Evolutionary conservation across 2,797 vertebrate species (phyloP), one percentile per base, ranked within the genome.

Genomic region (Lagocephalus sceleratus): DNA sequence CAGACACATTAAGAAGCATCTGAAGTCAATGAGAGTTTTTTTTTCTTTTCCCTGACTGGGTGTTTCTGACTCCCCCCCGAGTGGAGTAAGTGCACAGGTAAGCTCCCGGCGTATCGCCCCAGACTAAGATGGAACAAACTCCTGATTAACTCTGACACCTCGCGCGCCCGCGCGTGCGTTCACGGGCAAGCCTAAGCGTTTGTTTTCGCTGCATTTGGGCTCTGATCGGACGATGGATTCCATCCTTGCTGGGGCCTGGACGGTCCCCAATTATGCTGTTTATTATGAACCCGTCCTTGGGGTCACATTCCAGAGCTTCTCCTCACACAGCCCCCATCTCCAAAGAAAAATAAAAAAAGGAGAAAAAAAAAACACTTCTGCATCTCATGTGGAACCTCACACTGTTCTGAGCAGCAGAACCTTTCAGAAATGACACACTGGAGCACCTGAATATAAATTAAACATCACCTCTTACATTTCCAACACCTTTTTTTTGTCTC

Each of bases 41-140:
- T 84, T 82, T 79, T 78, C 66, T 82, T 85, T 84, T 75, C 58
- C 81, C 81, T 81, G 81, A 85, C 78, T 81, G 74, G 61, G 76
- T 81, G 69, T 78, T 85, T 87, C 73, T 49, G 82, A 82, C 60
- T 84, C 76, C 65, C 57, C 32, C 49, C 65, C 14, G 71, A 77
- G 75, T 65, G 56, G 66, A 82, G 83, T 87, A 82, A 85, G 82
- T 85, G 86, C 84, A 82, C 78, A 85, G 85, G 82, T 88, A 85
- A 88, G 85, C 80, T 70, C 47, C 53, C 56, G 52, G 57, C 47
- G 78, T 77, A 89, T 85, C 76, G 85, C 70, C 65, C 75, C 53
- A 57, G 86, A 86, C 84, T 65, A 68, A 85, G 87, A 89, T 82
- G 64, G 85, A 85, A 51, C 72, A 83, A 69, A 58, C 56, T 71